Conservation (phyloP, 2,888 invertebrate species). For the Hydropsyche betteni region DNA sequence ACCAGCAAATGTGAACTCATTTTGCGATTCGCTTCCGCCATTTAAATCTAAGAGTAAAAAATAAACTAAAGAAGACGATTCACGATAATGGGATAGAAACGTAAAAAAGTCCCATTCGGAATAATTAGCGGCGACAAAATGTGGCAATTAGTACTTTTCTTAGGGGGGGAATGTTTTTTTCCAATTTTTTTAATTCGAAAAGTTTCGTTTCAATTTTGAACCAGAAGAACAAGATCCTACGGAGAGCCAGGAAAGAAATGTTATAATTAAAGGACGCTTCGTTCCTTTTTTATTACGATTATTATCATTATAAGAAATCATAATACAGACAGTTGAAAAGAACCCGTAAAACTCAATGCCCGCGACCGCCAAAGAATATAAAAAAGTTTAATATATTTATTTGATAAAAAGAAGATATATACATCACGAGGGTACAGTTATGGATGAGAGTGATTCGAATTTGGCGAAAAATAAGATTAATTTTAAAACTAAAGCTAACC, state of each 20-base stretch:
- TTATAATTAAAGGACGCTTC: too few relatives aligned
- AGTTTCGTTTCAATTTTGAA: constrained; percentile 27
- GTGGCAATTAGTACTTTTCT: constrained; percentile 36
- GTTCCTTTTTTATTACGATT: background rate
- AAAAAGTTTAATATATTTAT: background rate
- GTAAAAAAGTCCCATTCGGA: constrained; percentile 41
- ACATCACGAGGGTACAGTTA: background rate
- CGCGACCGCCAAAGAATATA: too few relatives aligned
- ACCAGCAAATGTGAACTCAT: too few relatives aligned
- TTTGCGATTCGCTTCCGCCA: background rate
- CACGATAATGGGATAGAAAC: constrained; percentile 43
- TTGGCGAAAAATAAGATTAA: constrained; percentile 9
- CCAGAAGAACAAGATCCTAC: background rate
- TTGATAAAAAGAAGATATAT: background rate
- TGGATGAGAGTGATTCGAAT: background rate
- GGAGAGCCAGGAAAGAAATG: too few relatives aligned
- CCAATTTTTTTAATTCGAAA: constrained; percentile 24
- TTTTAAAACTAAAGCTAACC: constrained; percentile 25
- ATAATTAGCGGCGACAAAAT: constrained; percentile 44
- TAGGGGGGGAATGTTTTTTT: too few relatives aligned
- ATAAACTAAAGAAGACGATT: constrained; percentile 44
- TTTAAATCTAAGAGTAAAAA: background rate
- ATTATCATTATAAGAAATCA: background rate
- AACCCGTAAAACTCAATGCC: too few relatives aligned
- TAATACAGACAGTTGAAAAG: background rate